Percentiles rank a stretch among this genome's conserved stretches.
Evolutionary conservation across 2,888 invertebrate species (phyloP).

Genomic region (Poecilobothrus nobilitatus): DNA sequence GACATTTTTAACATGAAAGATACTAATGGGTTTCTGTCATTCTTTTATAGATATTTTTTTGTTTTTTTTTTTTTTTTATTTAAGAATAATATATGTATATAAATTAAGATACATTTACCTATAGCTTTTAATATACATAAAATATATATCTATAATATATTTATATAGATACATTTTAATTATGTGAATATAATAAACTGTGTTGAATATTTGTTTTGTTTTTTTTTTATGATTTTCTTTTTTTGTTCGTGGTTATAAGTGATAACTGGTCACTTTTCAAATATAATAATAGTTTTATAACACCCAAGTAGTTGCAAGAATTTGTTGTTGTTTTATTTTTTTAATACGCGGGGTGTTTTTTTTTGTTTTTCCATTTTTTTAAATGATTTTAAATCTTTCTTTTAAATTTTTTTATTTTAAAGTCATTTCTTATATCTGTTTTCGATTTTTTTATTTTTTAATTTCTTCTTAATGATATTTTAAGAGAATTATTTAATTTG

Average conservation of each 20-base stretch:
- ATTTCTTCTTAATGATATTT: not conserved
- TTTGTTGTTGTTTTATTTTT: not conserved
- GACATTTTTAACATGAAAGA: slow-evolving; percentile 6
- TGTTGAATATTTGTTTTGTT: too few species aligned
- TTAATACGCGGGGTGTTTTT: not conserved
- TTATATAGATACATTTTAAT: not conserved
- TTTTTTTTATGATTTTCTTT: too few species aligned
- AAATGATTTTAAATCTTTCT: not conserved
- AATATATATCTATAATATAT: not conserved
- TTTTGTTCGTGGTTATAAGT: not conserved
- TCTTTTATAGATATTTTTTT: not conserved
- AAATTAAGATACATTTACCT: not conserved
- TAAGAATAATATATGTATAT: not conserved
- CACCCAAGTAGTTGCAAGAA: not conserved
- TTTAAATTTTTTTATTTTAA: not conserved
- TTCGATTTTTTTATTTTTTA: not conserved
- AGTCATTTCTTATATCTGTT: not conserved
- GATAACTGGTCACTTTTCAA: not conserved
- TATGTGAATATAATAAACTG: too few species aligned
- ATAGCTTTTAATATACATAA: too few species aligned
- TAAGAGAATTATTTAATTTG: not conserved
- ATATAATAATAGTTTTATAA: not conserved
- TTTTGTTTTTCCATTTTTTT: not conserved
- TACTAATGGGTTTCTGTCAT: slow-evolving; percentile 6
- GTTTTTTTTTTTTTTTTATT: too few species aligned